Conservation (phyloP, 2,888 invertebrate species). For the Chalcis sispes region DNA sequence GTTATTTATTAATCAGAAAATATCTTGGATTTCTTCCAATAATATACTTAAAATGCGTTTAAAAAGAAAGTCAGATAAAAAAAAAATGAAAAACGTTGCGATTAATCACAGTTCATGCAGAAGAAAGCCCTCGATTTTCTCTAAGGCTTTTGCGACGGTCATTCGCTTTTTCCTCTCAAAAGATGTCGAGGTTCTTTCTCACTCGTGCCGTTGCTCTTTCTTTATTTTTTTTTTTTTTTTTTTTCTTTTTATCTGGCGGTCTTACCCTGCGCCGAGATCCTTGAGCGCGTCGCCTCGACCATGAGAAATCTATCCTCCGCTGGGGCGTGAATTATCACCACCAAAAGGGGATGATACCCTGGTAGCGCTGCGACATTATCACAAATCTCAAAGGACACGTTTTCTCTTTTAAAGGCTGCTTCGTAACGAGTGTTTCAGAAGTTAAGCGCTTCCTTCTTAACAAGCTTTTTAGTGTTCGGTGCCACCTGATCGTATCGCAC, state of each 20-base stretch:
- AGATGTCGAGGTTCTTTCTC: too few relatives aligned
- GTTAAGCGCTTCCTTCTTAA: slow-evolving; percentile 48
- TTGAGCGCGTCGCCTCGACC: slow-evolving; percentile 20
- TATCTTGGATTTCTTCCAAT: too few relatives aligned
- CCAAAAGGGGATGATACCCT: slow-evolving; percentile 30
- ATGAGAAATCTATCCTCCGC: slow-evolving; percentile 53
- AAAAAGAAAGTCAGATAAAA: too few relatives aligned
- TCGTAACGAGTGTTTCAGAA: slow-evolving; percentile 46
- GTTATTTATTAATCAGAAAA: too few relatives aligned
- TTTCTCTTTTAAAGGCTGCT: slow-evolving; percentile 48
- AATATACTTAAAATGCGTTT: too few relatives aligned
- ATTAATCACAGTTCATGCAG: slow-evolving; percentile 5
- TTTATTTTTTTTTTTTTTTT: too few relatives aligned
- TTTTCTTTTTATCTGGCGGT: too few relatives aligned
- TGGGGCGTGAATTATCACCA: slow-evolving; percentile 40
- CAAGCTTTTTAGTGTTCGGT: slow-evolving; percentile 48
- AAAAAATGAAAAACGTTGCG: neutral
- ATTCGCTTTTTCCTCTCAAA: neutral
- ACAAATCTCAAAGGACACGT: slow-evolving; percentile 50
- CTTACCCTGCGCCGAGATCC: slow-evolving; percentile 5
- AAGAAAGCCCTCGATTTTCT: neutral
- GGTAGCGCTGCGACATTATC: slow-evolving; percentile 37
- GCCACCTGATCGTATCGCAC: slow-evolving; percentile 25
- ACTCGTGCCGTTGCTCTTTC: too few relatives aligned
- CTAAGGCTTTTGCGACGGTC: slow-evolving; percentile 6